Evolutionary conservation across 2,797 vertebrate species (phyloP).

Genomic region (Acipenser ruthenus): DNA sequence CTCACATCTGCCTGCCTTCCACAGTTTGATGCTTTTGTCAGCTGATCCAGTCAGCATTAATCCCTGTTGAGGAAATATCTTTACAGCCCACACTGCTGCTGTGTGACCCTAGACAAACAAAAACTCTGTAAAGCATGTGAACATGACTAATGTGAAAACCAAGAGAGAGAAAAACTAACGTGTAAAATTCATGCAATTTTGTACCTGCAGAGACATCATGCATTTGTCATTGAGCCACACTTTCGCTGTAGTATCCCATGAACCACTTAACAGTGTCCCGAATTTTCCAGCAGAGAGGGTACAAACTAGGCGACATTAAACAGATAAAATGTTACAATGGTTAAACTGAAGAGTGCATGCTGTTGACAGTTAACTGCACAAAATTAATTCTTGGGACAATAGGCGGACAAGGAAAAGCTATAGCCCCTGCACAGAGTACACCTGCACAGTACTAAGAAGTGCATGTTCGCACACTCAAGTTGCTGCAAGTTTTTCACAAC

Average conservation of each 20-base stretch:
- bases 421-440: too few species aligned
- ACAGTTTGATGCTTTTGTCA: conserved; percentile 78
- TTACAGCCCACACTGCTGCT: conserved; percentile 89
- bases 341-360: too few species aligned
- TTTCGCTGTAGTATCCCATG: conserved; percentile 95
- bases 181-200: background rate
- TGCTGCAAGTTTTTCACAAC: too few species aligned
- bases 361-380: too few species aligned
- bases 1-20: conserved; percentile 72
- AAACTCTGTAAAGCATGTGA: too few species aligned
- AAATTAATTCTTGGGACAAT: too few species aligned
- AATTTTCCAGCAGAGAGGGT: conserved; percentile 91
- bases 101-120: conserved; percentile 72
- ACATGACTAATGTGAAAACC: too few species aligned
- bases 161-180: too few species aligned
- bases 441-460: too few species aligned
- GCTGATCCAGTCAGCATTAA: conserved; percentile 95
- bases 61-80: conserved; percentile 88
- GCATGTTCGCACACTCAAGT: too few species aligned
- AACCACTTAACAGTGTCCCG: conserved; percentile 90
- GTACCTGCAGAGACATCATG: conserved; percentile 97
- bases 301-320: conserved; percentile 66
- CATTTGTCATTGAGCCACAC: conserved; percentile 96
- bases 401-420: background rate
- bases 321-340: too few species aligned